These are phyloP conservation scores for Helogale parvula DNA, from an alignment of 2,113 vertebrate species.

Conservation along the genomic window DNA sequence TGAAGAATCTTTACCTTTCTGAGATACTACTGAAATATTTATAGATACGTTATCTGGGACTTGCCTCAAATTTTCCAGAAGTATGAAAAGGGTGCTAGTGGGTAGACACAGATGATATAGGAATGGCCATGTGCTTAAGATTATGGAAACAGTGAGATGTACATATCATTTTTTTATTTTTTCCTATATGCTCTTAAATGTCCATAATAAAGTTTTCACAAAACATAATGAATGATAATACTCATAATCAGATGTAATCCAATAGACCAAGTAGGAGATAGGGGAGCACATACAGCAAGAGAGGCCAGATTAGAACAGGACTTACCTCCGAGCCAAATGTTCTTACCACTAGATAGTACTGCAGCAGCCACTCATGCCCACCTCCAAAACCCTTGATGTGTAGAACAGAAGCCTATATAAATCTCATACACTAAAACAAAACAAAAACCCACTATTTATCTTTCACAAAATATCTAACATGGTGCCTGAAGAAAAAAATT, in stretches of 20 bases:
- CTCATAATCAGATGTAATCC: background rate
- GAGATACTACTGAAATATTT: background rate
- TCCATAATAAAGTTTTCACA: background rate
- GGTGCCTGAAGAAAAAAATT: background rate
- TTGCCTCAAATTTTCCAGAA: background rate
- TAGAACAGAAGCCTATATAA: background rate
- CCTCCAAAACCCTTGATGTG: background rate
- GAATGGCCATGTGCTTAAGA: background rate
- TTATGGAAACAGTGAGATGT: background rate
- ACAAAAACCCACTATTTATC: background rate
- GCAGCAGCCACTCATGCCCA: background rate
- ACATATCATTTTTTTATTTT: background rate
- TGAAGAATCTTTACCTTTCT: background rate
- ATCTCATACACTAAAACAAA: background rate
- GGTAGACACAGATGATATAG: background rate
- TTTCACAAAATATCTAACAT: conserved; percentile 30
- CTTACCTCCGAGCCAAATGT: background rate
- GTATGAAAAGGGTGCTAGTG: background rate
- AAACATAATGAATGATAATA: background rate
- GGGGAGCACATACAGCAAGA: background rate
- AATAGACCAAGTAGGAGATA: background rate
- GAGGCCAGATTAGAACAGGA: background rate
- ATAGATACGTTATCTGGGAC: background rate
- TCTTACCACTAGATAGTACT: background rate
- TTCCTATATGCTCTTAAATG: background rate